Evolutionary conservation across 1,140 invertebrate species (phyloP).

Genomic region (Atta colombica): DNA sequence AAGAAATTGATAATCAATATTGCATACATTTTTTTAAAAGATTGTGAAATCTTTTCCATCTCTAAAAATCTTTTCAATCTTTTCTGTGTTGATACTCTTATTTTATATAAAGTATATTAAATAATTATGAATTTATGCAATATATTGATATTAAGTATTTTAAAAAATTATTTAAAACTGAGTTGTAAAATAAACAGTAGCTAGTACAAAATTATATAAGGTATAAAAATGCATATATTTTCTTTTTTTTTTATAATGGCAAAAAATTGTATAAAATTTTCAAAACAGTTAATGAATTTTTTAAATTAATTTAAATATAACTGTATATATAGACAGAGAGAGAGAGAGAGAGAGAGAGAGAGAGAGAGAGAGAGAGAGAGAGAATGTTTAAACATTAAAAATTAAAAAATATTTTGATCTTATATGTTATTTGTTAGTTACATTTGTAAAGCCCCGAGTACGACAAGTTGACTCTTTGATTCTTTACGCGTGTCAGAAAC

Average conservation of each 20-base stretch:
- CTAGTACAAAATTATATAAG: background rate
- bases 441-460: background rate
- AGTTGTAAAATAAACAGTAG: no score
- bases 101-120: background rate
- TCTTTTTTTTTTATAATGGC: background rate
- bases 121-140: background rate
- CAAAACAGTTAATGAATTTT: background rate
- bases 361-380: background rate
- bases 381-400: background rate
- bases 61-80: background rate
- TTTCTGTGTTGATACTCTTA: background rate
- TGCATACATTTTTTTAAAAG: background rate
- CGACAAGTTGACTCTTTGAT: conserved; percentile 10
- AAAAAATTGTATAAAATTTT: background rate
- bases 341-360: background rate
- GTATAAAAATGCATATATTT: background rate
- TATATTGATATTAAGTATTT: background rate
- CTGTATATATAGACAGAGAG: background rate
- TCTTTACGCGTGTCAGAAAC: conserved; percentile 16
- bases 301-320: conserved; percentile 7
- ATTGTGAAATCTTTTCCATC: no score
- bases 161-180: background rate
- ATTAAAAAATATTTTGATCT: background rate
- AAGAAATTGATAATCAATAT: background rate
- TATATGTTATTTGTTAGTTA: conserved; percentile 26